A percentile compares a stretch with the other conserved stretches of the same genome.
These are phyloP conservation scores for Lepidocyrtoides sp. DNA, from an alignment of 2,888 invertebrate species.

Conservation along the genomic window DNA sequence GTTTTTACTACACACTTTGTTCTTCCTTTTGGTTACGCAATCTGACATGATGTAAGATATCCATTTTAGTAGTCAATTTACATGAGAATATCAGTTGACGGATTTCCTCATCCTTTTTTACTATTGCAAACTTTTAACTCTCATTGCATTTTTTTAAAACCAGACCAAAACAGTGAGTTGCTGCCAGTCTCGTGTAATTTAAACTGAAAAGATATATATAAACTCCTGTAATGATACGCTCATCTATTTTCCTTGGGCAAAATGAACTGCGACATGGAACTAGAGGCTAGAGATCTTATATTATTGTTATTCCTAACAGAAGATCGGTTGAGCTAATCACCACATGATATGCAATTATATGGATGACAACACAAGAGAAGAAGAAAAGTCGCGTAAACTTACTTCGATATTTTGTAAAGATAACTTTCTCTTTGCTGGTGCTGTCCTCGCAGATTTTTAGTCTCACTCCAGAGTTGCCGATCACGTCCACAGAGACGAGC, in stretches of 20 bases:
- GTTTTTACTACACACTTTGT: not conserved
- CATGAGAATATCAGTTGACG: constrained; percentile 33
- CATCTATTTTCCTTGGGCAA: no score
- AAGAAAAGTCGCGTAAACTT: constrained; percentile 81
- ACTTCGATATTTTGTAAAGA: constrained; percentile 97
- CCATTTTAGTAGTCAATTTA: not conserved
- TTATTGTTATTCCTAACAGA: no score
- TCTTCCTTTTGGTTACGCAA: not conserved
- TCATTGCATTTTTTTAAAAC: no score
- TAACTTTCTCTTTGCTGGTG: constrained; percentile 90
- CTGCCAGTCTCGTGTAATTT: no score
- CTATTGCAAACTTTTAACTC: constrained; percentile 19
- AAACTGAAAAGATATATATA: no score
- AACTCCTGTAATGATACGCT: no score
- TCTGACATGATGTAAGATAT: no score
- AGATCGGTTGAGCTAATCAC: no score
- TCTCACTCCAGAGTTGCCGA: constrained; percentile 90
- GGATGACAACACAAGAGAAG: not conserved
- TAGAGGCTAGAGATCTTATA: no score
- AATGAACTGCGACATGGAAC: no score
- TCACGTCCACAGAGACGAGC: constrained; percentile 91
- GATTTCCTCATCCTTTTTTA: constrained; percentile 43
- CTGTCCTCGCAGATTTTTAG: constrained; percentile 88
- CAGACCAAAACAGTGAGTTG: no score
- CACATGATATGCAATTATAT: not conserved